Conservation (phyloP, 2,888 invertebrate genomes). For the Argyresthia goedartella region DNA sequence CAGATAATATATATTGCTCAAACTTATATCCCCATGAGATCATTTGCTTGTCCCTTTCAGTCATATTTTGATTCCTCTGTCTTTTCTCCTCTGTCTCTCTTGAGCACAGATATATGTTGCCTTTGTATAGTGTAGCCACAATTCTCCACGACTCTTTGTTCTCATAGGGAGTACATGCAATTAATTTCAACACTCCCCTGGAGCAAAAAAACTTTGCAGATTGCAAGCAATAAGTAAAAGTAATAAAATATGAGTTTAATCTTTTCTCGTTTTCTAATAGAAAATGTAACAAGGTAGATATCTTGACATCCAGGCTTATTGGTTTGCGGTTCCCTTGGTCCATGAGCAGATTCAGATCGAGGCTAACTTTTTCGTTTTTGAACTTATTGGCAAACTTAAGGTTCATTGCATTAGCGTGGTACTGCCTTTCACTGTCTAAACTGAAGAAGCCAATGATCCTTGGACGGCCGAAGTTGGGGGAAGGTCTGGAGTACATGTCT, state of each 20-base stretch:
- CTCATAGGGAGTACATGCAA: conserved; percentile 80
- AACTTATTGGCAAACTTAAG: conserved; percentile 58
- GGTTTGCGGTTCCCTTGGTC: conserved; percentile 41
- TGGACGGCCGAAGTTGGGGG: conserved; percentile 61
- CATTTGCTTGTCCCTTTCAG: conserved; percentile 64
- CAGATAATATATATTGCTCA: conserved; percentile 78
- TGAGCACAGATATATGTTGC: conserved; percentile 78
- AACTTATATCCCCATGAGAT: conserved; percentile 82
- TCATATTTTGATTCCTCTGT: conserved; percentile 39
- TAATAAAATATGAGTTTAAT: too few species aligned
- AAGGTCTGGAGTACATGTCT: conserved; percentile 28
- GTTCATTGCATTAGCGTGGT: conserved; percentile 32
- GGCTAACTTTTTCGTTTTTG: conserved; percentile 35
- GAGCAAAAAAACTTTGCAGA: conserved; percentile 73
- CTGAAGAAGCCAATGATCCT: conserved; percentile 69
- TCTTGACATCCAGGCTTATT: conserved; percentile 48
- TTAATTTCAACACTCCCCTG: conserved; percentile 76
- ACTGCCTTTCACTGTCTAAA: conserved; percentile 40
- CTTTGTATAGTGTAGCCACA: conserved; percentile 74
- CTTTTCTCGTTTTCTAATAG: conserved; percentile 45
- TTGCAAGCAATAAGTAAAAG: conserved; percentile 22
- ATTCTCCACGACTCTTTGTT: conserved; percentile 77
- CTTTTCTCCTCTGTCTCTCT: conserved; percentile 73
- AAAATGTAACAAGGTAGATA: conserved; percentile 69
- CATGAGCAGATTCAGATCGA: conserved; percentile 53